Evolutionary conservation across 2,113 vertebrate species (phyloP).

Genomic region (Siniperca knerii): DNA sequence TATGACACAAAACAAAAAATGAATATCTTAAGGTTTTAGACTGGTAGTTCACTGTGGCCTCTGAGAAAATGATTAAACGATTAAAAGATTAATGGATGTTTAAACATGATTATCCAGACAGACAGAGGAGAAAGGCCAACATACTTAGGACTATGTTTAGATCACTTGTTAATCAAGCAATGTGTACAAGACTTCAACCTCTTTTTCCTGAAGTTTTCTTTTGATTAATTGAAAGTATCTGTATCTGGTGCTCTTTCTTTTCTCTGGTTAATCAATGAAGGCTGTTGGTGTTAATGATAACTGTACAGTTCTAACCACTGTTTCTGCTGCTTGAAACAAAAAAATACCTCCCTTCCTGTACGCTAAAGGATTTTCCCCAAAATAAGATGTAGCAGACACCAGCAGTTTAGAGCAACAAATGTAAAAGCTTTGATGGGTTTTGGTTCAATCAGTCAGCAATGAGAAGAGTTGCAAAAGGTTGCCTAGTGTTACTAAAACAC

Average conservation of each 20-base stretch:
- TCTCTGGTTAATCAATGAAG: not conserved
- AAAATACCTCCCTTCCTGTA: not conserved
- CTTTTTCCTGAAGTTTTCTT: too few species aligned
- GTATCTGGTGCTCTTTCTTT: not conserved
- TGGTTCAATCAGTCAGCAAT: not conserved
- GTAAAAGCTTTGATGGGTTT: not conserved
- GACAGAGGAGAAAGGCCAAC: not conserved
- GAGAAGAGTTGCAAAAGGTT: not conserved
- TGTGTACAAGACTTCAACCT: not conserved
- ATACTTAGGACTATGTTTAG: not conserved
- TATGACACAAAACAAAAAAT: too few species aligned
- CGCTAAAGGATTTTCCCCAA: not conserved
- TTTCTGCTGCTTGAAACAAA: not conserved
- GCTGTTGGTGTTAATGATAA: not conserved
- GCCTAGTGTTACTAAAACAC: not conserved
- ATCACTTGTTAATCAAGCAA: not conserved
- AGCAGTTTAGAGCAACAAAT: not conserved
- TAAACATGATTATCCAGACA: not conserved
- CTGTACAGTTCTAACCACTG: not conserved
- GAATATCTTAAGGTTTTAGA: not conserved
- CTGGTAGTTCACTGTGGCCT: not conserved
- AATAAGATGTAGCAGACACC: not conserved
- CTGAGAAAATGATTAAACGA: not conserved
- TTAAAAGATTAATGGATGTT: not conserved
- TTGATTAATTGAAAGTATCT: not conserved